Percentiles rank a stretch among this genome's conserved stretches.
Conservation (phyloP, 2,113 vertebrate species). For the Bos javanicus region DNA sequence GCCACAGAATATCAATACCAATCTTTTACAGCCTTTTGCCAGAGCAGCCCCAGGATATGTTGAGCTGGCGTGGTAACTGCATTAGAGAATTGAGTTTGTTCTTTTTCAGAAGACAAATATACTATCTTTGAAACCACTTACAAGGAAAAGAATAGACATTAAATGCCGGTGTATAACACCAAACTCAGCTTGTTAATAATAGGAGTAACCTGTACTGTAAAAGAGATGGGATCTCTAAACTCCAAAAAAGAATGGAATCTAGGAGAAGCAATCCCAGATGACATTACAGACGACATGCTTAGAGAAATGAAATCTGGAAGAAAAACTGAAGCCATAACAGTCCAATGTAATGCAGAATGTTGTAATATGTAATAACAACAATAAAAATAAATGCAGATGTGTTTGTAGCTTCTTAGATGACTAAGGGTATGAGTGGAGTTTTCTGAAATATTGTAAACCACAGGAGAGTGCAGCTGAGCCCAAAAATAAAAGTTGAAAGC, state of each 20-base stretch:
- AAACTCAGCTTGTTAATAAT: slow-evolving; percentile 56
- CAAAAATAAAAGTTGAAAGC: slow-evolving; percentile 37
- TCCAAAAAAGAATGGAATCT: background rate
- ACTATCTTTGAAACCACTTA: slow-evolving; percentile 83
- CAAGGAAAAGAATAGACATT: slow-evolving; percentile 76
- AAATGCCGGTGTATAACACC: slow-evolving; percentile 35
- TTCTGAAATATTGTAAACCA: slow-evolving; percentile 26
- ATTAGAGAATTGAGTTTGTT: slow-evolving; percentile 82
- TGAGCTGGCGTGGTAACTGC: slow-evolving; percentile 76
- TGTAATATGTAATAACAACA: background rate
- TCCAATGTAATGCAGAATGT: background rate
- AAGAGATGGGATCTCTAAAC: background rate
- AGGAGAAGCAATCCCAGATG: background rate
- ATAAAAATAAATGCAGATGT: slow-evolving; percentile 40
- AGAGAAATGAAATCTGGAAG: background rate
- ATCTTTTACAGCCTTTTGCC: slow-evolving; percentile 81
- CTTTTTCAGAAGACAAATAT: slow-evolving; percentile 85
- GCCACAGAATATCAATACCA: slow-evolving; percentile 84
- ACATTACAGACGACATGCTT: background rate
- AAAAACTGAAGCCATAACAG: background rate
- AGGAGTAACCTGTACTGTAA: background rate
- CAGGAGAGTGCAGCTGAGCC: background rate
- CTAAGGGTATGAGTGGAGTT: background rate
- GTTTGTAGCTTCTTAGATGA: slow-evolving; percentile 14
- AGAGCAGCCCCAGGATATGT: slow-evolving; percentile 78